Percentiles rank a stretch among this genome's conserved stretches.
phyloP scores from a whole-genome alignment of 1,140 invertebrate genomes.

The Leptinotarsa lineolata region DNA sequence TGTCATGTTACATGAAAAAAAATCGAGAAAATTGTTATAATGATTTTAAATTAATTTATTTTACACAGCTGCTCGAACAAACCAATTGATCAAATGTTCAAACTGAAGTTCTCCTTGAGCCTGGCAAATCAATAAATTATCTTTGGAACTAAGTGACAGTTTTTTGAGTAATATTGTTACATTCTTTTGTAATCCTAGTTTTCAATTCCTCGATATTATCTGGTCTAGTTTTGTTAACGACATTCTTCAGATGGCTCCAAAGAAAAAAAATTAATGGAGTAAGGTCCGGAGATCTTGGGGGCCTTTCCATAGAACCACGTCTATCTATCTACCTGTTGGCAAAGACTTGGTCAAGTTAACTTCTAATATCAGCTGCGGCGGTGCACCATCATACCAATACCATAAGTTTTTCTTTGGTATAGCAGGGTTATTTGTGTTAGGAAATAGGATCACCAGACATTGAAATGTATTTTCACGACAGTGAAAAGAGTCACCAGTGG shows the following conservation, averaged over 20 bases:
- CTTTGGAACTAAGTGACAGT: constrained; percentile 5
- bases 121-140: not conserved
- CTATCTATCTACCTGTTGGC: constrained; percentile 23
- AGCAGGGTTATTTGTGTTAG: constrained; percentile 16
- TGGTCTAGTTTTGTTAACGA: constrained; percentile 17
- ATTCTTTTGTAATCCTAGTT: not conserved
- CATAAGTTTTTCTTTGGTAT: constrained; percentile 17
- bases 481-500: no score
- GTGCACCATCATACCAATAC: not conserved
- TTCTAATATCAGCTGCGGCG: constrained; percentile 21
- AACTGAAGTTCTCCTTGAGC: constrained; percentile 15
- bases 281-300: constrained; percentile 24
- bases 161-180: no score
- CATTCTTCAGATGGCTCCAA: constrained; percentile 24
- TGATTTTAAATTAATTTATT: not conserved
- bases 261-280: constrained; percentile 24
- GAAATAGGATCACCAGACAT: not conserved
- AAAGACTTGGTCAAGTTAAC: constrained; percentile 21
- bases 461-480: no score
- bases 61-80: constrained; percentile 7
- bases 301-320: constrained; percentile 19
- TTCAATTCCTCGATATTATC: constrained; percentile 19
- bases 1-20: constrained; percentile 13
- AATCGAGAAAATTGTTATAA: no score
- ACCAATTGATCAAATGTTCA: constrained; percentile 7